A percentile compares a stretch with the other conserved stretches of the same genome.
Conservation (phyloP, 2,888 invertebrate species). For the Drosophila parthenogenetica region DNA sequence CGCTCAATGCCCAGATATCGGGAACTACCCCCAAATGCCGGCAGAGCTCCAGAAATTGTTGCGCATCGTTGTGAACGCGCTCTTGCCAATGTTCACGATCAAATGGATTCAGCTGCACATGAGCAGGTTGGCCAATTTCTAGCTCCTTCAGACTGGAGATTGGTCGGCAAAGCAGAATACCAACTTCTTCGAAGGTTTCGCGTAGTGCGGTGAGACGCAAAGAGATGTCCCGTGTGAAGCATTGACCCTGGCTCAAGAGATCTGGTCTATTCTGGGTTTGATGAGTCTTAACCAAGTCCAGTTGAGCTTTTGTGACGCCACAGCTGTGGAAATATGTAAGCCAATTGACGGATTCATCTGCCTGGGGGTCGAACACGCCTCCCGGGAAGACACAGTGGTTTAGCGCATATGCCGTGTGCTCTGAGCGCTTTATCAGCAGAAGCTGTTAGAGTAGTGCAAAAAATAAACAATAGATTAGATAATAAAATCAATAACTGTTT, state of each 20-base stretch:
- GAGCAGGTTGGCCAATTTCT: slow-evolving; percentile 73
- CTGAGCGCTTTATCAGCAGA: slow-evolving; percentile 87
- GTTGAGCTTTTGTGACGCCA: slow-evolving; percentile 86
- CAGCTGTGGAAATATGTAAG: slow-evolving; percentile 87
- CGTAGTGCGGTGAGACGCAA: slow-evolving; percentile 93
- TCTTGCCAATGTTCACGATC: slow-evolving; percentile 88
- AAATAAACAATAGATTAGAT: background rate
- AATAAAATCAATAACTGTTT: background rate
- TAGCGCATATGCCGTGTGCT: slow-evolving; percentile 90
- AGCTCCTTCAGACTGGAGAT: slow-evolving; percentile 83
- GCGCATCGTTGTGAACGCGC: slow-evolving; percentile 82
- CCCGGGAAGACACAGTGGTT: slow-evolving; percentile 95
- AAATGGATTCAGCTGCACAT: slow-evolving; percentile 85
- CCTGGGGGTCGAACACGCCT: slow-evolving; percentile 88
- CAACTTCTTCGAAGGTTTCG: slow-evolving; percentile 96
- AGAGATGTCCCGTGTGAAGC: slow-evolving; percentile 88
- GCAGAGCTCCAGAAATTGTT: slow-evolving; percentile 89
- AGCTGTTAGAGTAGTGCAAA: slow-evolving; percentile 56
- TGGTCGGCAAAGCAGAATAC: slow-evolving; percentile 89
- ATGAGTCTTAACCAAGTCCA: slow-evolving; percentile 79
- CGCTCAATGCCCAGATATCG: slow-evolving; percentile 91
- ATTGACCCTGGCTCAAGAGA: slow-evolving; percentile 84
- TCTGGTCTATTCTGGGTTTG: slow-evolving; percentile 70
- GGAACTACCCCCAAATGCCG: slow-evolving; percentile 89
- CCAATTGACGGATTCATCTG: slow-evolving; percentile 91